Conservation (phyloP, 2,113 vertebrate species). For the Miniopterus natalensis region DNA sequence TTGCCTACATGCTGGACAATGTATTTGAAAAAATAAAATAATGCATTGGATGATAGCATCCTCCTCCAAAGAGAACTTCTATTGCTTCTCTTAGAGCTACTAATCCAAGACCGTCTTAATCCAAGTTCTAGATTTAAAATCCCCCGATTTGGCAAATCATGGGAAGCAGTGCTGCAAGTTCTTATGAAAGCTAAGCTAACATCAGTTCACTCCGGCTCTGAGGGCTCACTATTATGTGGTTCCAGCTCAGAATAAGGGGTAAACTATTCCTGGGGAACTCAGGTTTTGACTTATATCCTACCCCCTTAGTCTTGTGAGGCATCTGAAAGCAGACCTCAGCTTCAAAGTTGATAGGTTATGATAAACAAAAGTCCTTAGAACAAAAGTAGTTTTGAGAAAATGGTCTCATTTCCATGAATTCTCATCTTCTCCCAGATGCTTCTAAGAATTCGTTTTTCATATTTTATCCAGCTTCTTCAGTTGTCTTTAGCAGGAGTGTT, state of each 20-base stretch:
- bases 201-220: neutral
- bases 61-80: neutral
- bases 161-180: neutral
- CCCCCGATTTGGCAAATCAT: neutral
- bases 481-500: neutral
- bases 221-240: neutral
- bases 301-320: neutral
- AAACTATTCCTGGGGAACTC: neutral
- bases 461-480: slow-evolving; percentile 16
- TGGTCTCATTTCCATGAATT: neutral
- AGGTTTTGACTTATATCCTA: neutral
- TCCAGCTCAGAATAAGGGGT: neutral
- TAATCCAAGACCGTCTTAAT: neutral
- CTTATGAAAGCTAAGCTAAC: neutral
- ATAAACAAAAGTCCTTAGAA: slow-evolving; percentile 14
- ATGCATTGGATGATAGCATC: neutral
- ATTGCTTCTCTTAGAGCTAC: neutral
- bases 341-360: neutral
- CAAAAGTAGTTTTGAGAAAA: slow-evolving; percentile 47
- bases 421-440: neutral
- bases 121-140: slow-evolving; percentile 38
- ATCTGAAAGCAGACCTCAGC: slow-evolving; percentile 4
- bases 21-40: slow-evolving; percentile 11
- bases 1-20: neutral
- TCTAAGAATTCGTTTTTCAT: slow-evolving; percentile 16